phyloP scores from a whole-genome alignment of 2,888 invertebrate species.

The Hofmannophila pseudospretella region DNA sequence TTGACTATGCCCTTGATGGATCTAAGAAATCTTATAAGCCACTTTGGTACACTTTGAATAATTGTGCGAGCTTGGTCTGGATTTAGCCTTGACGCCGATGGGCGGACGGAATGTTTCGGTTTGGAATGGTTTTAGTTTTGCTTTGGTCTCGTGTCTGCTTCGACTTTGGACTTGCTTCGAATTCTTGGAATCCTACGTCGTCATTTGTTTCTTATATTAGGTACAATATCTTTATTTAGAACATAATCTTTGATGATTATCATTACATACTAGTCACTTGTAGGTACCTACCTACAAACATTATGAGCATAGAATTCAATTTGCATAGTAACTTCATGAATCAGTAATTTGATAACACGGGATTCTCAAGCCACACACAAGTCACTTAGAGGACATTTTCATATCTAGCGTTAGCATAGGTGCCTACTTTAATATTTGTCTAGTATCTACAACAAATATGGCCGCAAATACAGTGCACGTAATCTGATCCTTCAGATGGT shows the following conservation, averaged over 20 bases:
- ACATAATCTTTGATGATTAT: too few relatives aligned
- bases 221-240: too few relatives aligned
- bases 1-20: slow-evolving; percentile 60
- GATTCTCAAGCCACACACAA: slow-evolving; percentile 33
- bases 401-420: slow-evolving; percentile 27
- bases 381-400: slow-evolving; percentile 42
- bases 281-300: too few relatives aligned
- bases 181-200: too few relatives aligned
- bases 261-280: too few relatives aligned
- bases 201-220: too few relatives aligned
- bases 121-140: neutral
- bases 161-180: too few relatives aligned
- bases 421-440: slow-evolving; percentile 31
- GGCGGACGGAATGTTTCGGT: neutral
- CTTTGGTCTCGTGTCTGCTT: too few relatives aligned
- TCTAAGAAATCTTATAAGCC: slow-evolving; percentile 27
- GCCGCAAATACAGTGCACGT: slow-evolving; percentile 34
- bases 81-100: slow-evolving; percentile 14
- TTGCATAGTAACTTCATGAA: slow-evolving; percentile 3
- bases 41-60: slow-evolving; percentile 13
- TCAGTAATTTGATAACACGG: slow-evolving; percentile 12
- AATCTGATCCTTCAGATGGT: slow-evolving; percentile 25
- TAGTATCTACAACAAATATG: slow-evolving; percentile 56
- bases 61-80: slow-evolving; percentile 21
- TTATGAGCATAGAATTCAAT: too few relatives aligned